These are phyloP conservation scores for Takifugu flavidus DNA, from an alignment of 2,113 vertebrate species.

Conservation along the genomic window DNA sequence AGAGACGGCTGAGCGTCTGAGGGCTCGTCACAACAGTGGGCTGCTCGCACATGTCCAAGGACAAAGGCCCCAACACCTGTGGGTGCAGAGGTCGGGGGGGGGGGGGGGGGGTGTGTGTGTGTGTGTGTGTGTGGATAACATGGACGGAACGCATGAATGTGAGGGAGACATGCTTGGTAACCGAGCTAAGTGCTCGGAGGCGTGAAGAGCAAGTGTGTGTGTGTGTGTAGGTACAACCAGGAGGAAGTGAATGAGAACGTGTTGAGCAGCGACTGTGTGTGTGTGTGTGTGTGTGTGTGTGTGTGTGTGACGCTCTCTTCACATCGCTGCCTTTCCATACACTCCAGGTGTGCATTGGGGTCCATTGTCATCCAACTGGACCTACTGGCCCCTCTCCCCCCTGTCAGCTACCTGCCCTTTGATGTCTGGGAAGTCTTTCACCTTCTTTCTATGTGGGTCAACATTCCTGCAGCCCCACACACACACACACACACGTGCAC, in stretches of 20 bases:
- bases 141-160: constrained; percentile 39
- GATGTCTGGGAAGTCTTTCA: constrained; percentile 74
- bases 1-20: constrained; percentile 68
- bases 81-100: constrained; percentile 80
- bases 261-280: constrained; percentile 34
- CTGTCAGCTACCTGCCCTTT: constrained; percentile 75
- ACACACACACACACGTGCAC: constrained; percentile 25
- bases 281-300: constrained; percentile 35
- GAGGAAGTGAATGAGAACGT: constrained; percentile 43
- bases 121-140: constrained; percentile 48
- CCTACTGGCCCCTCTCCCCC: constrained; percentile 64
- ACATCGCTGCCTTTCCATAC: constrained; percentile 69
- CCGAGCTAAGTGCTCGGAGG: constrained; percentile 62
- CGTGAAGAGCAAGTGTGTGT: constrained; percentile 51
- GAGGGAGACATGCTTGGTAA: constrained; percentile 53
- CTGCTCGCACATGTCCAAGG: constrained; percentile 77
- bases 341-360: constrained; percentile 79
- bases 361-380: constrained; percentile 77
- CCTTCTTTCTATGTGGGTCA: constrained; percentile 61
- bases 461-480: constrained; percentile 61
- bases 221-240: constrained; percentile 12
- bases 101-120: constrained; percentile 24
- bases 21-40: constrained; percentile 75
- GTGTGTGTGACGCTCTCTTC: constrained; percentile 67
- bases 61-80: constrained; percentile 90